phyloP scores from a whole-genome alignment of 2,113 vertebrate genomes.

The Sprattus sprattus region DNA sequence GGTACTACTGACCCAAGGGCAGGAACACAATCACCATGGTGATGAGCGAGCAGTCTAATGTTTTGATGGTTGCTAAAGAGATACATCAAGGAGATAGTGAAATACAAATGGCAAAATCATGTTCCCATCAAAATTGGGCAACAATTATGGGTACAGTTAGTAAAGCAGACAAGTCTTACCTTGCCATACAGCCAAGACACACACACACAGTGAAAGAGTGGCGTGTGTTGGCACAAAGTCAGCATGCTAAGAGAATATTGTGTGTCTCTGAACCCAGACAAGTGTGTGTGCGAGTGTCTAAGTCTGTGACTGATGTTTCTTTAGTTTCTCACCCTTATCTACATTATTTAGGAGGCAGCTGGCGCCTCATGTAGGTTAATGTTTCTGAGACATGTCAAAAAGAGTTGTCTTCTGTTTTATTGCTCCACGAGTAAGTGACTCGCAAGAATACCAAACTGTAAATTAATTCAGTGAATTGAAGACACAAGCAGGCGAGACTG shows the following conservation, averaged over 20 bases:
- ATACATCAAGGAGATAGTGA: background rate
- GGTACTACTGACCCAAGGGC: background rate
- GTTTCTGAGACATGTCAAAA: background rate
- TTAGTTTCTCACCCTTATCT: background rate
- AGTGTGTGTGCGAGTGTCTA: background rate
- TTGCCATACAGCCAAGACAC: background rate
- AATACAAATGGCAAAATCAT: background rate
- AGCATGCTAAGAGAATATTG: background rate
- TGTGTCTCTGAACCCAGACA: background rate
- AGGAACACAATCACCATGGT: background rate
- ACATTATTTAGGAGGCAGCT: background rate
- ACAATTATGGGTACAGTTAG: background rate
- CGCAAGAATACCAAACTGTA: background rate
- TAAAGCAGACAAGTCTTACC: background rate
- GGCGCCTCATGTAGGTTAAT: background rate
- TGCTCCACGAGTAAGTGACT: background rate
- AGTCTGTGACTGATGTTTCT: constrained; percentile 1
- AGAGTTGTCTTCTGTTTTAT: background rate
- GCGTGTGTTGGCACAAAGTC: background rate
- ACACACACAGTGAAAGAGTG: background rate
- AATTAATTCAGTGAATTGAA: background rate
- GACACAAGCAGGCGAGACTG: background rate
- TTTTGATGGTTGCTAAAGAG: background rate
- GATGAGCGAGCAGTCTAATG: background rate
- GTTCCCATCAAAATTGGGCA: background rate